These are phyloP conservation scores for Oncorhynchus tshawytscha DNA, from an alignment of 2,113 vertebrate species.

Conservation along the genomic window DNA sequence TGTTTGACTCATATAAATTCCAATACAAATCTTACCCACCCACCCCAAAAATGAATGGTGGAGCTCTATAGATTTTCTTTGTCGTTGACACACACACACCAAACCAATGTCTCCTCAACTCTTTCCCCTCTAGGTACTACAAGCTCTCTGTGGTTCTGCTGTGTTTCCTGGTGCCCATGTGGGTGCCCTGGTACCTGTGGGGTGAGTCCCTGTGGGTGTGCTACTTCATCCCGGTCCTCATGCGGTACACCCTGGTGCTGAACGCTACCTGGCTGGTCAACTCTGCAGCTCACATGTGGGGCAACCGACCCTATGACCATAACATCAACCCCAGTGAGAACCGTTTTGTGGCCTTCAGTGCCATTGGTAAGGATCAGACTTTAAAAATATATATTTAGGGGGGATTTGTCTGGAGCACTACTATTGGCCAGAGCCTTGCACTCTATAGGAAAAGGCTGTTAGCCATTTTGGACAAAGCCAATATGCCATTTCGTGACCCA, in stretches of 20 bases:
- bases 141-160: constrained; percentile 79
- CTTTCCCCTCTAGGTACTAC: constrained; percentile 77
- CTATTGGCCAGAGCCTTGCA: too few species aligned
- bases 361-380: constrained; percentile 75
- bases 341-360: constrained; percentile 80
- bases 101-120: background rate
- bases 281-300: constrained; percentile 92
- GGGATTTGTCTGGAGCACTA: too few species aligned
- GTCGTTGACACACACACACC: too few species aligned
- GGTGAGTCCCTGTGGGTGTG: constrained; percentile 76
- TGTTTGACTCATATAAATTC: too few species aligned
- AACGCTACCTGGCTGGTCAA: constrained; percentile 93
- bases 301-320: constrained; percentile 86
- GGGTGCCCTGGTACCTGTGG: constrained; percentile 90
- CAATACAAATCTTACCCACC: too few species aligned
- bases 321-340: constrained; percentile 89
- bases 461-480: too few species aligned
- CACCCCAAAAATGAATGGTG: too few species aligned
- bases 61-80: too few species aligned
- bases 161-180: constrained; percentile 82
- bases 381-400: too few species aligned
- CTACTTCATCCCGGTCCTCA: constrained; percentile 79
- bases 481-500: too few species aligned
- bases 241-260: constrained; percentile 80
- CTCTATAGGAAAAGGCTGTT: background rate